Evolutionary conservation across 2,113 vertebrate species (phyloP).

Genomic region (Triplophysa rosa): DNA sequence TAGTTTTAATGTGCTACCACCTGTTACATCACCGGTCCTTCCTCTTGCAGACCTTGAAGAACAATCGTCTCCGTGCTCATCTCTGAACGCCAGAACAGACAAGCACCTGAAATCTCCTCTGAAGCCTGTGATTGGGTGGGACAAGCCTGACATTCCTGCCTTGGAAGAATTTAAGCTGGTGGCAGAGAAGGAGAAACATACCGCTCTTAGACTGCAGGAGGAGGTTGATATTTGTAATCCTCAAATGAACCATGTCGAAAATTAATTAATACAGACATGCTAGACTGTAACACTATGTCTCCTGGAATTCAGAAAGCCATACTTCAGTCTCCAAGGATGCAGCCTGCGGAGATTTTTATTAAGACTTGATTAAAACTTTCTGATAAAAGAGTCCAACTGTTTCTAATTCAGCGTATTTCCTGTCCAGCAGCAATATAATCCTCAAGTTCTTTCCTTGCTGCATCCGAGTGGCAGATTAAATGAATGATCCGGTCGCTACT

Average conservation of each 20-base stretch:
- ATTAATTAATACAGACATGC: constrained; percentile 34
- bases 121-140: not conserved
- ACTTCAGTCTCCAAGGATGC: constrained; percentile 24
- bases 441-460: constrained; percentile 10
- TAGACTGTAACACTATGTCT: constrained; percentile 26
- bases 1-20: too few relatives aligned
- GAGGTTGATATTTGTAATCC: constrained; percentile 38
- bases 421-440: constrained; percentile 30
- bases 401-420: constrained; percentile 18
- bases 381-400: constrained; percentile 27
- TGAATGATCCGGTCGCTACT: constrained; percentile 30
- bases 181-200: constrained; percentile 43
- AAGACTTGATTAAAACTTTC: not conserved
- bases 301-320: constrained; percentile 26
- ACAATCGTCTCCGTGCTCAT: too few relatives aligned
- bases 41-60: too few relatives aligned
- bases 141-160: not conserved
- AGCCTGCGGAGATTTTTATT: constrained; percentile 11
- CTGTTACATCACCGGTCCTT: too few relatives aligned
- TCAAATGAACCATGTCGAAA: constrained; percentile 19
- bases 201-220: constrained; percentile 44
- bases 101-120: not conserved
- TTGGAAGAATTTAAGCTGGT: constrained; percentile 9
- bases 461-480: constrained; percentile 46
- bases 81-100: not conserved